Conservation (phyloP, 2,888 invertebrate species). For the Clitarchus hookeri region DNA sequence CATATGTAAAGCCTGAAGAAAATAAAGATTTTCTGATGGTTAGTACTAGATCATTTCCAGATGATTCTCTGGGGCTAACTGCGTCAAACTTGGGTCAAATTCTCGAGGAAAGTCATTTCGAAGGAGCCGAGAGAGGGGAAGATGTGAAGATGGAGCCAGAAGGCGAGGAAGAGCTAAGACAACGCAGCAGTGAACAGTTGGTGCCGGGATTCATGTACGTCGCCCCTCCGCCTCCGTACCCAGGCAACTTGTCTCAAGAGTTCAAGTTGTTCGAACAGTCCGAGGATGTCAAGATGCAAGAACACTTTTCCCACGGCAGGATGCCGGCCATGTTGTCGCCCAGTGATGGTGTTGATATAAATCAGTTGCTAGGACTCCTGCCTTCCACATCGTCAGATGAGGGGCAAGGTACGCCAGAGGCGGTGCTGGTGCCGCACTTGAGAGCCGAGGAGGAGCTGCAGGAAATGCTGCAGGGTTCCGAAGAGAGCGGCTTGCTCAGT, state of each 20-base stretch:
- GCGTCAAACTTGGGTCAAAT: neutral
- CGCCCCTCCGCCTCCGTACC: conserved; percentile 31
- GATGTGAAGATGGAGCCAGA: conserved; percentile 17
- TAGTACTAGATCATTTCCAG: neutral
- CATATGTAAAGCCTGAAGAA: neutral
- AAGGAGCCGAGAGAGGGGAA: neutral
- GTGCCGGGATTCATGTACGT: conserved; percentile 30
- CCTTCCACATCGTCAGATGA: neutral
- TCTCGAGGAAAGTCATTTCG: neutral
- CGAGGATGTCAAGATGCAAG: conserved; percentile 16
- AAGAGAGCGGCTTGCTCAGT: conserved; percentile 1
- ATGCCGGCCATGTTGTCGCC: neutral
- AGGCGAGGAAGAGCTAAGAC: neutral
- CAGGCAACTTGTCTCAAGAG: conserved; percentile 22
- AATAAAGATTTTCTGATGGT: neutral
- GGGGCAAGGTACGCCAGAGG: neutral
- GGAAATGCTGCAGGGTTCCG: neutral
- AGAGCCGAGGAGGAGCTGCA: conserved; percentile 27
- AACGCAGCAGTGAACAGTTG: neutral
- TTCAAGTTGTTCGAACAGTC: conserved; percentile 18
- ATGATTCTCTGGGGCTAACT: conserved; percentile 4
- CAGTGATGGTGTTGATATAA: conserved; percentile 25
- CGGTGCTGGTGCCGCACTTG: neutral
- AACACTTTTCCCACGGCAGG: neutral
- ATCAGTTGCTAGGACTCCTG: conserved; percentile 23